These are phyloP conservation scores for Saxidomus purpurata DNA, from an alignment of 1,140 invertebrate genomes.

Conservation along the genomic window DNA sequence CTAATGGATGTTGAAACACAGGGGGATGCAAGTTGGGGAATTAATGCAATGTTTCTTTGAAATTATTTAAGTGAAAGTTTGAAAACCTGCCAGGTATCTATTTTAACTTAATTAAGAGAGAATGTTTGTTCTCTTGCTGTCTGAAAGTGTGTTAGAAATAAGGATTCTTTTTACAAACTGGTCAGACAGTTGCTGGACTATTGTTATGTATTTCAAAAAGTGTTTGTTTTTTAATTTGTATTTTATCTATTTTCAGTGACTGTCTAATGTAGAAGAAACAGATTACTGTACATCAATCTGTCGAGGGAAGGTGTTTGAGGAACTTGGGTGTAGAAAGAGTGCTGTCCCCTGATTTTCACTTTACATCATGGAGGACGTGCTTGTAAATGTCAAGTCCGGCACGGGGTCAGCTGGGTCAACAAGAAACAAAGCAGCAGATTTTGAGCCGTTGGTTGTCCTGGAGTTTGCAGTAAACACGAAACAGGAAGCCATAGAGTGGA, in stretches of 20 bases:
- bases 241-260: background rate
- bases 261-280: background rate
- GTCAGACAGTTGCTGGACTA: too few relatives aligned
- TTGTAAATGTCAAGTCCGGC: background rate
- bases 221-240: too few relatives aligned
- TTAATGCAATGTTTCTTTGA: too few relatives aligned
- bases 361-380: constrained; percentile 11
- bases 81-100: too few relatives aligned
- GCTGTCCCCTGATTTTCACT: background rate
- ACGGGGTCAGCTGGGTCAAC: background rate
- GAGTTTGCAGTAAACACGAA: constrained; percentile 87
- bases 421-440: constrained; percentile 20
- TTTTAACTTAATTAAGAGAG: too few relatives aligned
- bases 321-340: background rate
- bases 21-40: too few relatives aligned
- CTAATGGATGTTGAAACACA: too few relatives aligned
- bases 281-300: background rate
- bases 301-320: background rate
- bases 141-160: too few relatives aligned
- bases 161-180: too few relatives aligned
- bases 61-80: too few relatives aligned
- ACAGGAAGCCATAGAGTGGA: constrained; percentile 88
- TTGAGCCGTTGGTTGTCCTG: constrained; percentile 84
- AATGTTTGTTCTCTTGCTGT: too few relatives aligned
- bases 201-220: too few relatives aligned